Base-by-base conservation (phyloP, 2,797 vertebrate genomes). In the Protonibea diacanthus region DNA sequence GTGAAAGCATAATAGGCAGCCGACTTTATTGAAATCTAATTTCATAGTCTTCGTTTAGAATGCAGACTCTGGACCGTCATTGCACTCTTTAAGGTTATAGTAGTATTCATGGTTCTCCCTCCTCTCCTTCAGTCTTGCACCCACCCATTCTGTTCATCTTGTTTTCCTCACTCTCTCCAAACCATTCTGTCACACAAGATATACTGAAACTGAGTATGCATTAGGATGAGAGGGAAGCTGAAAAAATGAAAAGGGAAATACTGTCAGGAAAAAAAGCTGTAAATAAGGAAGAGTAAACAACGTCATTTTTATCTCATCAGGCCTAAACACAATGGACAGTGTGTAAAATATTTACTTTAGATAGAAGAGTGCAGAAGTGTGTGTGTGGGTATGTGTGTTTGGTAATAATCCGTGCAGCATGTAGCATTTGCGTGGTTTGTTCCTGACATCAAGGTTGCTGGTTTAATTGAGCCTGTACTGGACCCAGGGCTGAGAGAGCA, bases 371-470 rank as follows among this genome's bases (percentile, higher is more conserved):
- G 60, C 33, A 58, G 33, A 59, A n/a, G 38, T 38, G 33, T 38
- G 33, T 25, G 21, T n/a, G 18, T 13, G 33, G 8, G 27, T 38
- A 47, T 71, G 66, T 71, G 73, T 82, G 79, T 83, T 84, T 89
- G 74, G 48, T 67, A 87, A 80, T 89, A 92, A 89, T 90, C 87
- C 52, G 70, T 86, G 74, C 61, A 58, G 59, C 68, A 62, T 80
- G 85, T 80, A 76, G 62, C 74, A 81, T 87, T 89, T 85, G 86
- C 80, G 79, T 75, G 84, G 80, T 73, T 85, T 91, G 85, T 88
- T 91, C 74, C 83, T 73, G 69, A 92, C 91, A 94, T 95, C 91
- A 93, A 93, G 93, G 92, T 92, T 93, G 89, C 86, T 91, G 88
- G 88, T 93, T 91, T 93, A 93, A 94, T 93, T 94, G 93, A 94